A percentile compares a stretch with the other conserved stretches of the same genome.
These are phyloP conservation scores for Euura saliciscinereae DNA, from an alignment of 1,140 invertebrate genomes.

Conservation along the genomic window DNA sequence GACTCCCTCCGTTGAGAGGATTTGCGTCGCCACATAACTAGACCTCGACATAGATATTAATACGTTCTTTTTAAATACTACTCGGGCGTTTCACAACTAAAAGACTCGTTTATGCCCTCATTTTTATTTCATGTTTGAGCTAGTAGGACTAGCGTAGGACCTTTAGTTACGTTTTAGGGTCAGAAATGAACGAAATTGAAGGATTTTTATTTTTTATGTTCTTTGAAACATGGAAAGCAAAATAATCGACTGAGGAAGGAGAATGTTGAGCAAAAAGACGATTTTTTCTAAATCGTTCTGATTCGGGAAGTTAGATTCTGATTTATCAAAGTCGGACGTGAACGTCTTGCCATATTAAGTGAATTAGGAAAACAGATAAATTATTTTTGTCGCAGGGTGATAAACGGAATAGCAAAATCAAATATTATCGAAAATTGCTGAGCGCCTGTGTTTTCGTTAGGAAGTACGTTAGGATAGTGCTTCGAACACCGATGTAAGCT, in stretches of 20 bases:
- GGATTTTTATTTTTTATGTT: too few species aligned
- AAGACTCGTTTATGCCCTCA: too few species aligned
- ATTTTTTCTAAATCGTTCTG: conserved; percentile 24
- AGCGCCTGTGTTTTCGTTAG: neutral
- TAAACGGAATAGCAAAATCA: neutral
- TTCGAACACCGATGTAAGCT: neutral
- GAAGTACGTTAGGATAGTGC: neutral
- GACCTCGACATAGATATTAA: neutral
- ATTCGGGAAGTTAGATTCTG: neutral
- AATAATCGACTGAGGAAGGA: too few species aligned
- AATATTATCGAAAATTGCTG: neutral
- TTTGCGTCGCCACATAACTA: conserved; percentile 12
- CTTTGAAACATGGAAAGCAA: too few species aligned
- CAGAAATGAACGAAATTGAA: too few species aligned
- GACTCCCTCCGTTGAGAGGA: conserved; percentile 46
- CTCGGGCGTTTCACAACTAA: too few species aligned
- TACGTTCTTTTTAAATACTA: too few species aligned
- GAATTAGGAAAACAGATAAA: conserved; percentile 34
- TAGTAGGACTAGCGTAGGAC: too few species aligned
- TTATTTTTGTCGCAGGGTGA: conserved; percentile 51
- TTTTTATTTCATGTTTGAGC: too few species aligned
- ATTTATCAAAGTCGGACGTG: conserved; percentile 20
- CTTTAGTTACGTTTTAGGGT: too few species aligned
- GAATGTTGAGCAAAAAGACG: conserved; percentile 21
- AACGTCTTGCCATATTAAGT: conserved; percentile 43